phyloP scores from a whole-genome alignment of 2,113 vertebrate species.

The Aegotheles bennettii region DNA sequence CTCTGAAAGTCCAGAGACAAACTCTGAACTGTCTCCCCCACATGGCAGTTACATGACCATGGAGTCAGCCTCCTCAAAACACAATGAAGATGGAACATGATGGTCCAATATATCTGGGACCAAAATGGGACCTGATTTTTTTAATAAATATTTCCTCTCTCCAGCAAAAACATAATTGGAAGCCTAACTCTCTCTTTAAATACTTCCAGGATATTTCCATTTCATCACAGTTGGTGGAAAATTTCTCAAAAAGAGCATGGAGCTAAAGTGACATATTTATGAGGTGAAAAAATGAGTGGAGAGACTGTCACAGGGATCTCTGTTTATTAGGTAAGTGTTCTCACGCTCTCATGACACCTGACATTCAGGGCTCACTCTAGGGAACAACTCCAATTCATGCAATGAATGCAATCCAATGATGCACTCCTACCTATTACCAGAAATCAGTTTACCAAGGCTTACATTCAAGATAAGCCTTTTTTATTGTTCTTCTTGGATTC shows the following conservation, averaged over 20 bases:
- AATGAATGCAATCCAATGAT: slow-evolving; percentile 11
- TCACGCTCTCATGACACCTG: slow-evolving; percentile 20
- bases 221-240: slow-evolving; percentile 40
- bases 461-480: slow-evolving; percentile 48
- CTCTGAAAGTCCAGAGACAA: neutral
- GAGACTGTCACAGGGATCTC: slow-evolving; percentile 35
- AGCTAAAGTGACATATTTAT: slow-evolving; percentile 69
- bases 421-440: slow-evolving; percentile 15
- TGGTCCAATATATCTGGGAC: neutral
- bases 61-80: neutral
- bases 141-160: neutral
- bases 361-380: neutral
- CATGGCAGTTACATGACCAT: neutral
- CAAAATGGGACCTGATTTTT: neutral
- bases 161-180: neutral
- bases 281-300: slow-evolving; percentile 61
- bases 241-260: slow-evolving; percentile 23
- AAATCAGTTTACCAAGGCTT: slow-evolving; percentile 43
- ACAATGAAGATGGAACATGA: neutral
- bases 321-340: slow-evolving; percentile 48
- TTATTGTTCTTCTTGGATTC: slow-evolving; percentile 43
- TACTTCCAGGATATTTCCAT: neutral
- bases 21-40: neutral
- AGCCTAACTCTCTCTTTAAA: neutral
- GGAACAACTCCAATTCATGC: neutral